These are phyloP conservation scores for Simalia tracyae DNA, from an alignment of 2,797 vertebrate species.

Conservation along the genomic window DNA sequence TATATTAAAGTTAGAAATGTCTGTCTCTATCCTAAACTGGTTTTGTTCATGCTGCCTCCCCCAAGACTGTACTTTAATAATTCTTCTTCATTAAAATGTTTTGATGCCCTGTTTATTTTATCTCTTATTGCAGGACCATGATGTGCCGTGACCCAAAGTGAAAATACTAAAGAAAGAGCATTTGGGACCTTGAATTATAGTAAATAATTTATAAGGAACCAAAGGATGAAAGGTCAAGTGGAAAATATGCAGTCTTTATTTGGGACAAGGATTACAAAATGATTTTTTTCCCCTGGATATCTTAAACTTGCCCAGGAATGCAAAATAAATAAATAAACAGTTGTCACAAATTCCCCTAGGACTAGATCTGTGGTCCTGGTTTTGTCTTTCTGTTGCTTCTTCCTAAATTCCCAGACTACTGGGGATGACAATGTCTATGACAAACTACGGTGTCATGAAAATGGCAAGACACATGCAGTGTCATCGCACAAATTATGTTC, in stretches of 20 bases:
- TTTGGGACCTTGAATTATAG: not conserved
- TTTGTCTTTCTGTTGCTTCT: not conserved
- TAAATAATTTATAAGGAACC: not conserved
- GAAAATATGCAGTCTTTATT: not conserved
- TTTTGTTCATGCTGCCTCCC: not conserved
- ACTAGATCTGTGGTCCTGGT: not conserved
- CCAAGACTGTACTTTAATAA: not conserved
- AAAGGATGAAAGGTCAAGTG: not conserved
- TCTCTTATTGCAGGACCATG: not conserved
- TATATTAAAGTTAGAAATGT: not conserved
- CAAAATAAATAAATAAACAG: not conserved
- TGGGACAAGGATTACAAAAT: not conserved
- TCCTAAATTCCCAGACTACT: not conserved
- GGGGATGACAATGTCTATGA: not conserved
- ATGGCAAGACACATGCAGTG: not conserved
- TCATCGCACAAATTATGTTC: not conserved
- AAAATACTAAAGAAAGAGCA: not conserved
- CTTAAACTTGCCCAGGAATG: not conserved
- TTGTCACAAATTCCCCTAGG: not conserved
- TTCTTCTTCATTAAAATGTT: not conserved
- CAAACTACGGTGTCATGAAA: not conserved
- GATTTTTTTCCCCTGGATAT: not conserved
- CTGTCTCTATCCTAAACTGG: not conserved
- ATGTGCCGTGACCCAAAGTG: not conserved
- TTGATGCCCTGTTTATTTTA: not conserved